Conservation (phyloP, 2,797 vertebrate genomes). For the Gallinago nigripennis region DNA sequence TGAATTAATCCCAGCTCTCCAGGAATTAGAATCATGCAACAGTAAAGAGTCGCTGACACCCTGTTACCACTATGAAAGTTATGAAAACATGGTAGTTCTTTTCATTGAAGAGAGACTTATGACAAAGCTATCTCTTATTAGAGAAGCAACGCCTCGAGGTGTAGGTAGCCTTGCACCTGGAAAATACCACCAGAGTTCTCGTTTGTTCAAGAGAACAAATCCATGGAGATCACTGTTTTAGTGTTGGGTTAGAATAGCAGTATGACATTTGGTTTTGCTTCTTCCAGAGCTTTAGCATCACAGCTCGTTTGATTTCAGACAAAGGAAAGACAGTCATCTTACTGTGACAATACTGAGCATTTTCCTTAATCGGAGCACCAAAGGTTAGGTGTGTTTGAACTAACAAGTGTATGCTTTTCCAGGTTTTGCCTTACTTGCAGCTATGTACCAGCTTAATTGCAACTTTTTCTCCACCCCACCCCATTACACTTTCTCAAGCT, state of each 20-base stretch:
- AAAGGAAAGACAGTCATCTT: neutral
- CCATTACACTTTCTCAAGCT: neutral
- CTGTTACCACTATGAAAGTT: neutral
- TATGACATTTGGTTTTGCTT: neutral
- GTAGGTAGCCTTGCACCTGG: neutral
- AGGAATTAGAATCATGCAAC: slow-evolving; percentile 22
- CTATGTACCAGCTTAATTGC: neutral
- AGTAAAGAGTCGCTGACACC: accelerated
- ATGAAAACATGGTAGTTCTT: neutral
- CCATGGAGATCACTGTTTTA: neutral
- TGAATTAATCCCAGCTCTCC: slow-evolving; percentile 36
- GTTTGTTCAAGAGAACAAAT: neutral
- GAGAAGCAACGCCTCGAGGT: neutral
- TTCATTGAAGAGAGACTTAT: neutral
- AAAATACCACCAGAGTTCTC: neutral
- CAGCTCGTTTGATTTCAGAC: neutral
- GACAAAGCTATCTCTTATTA: neutral
- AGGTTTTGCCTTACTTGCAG: neutral
- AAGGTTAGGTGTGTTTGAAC: neutral
- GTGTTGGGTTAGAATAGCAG: neutral
- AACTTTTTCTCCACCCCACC: neutral
- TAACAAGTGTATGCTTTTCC: neutral
- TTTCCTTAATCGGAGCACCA: neutral
- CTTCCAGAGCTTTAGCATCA: neutral
- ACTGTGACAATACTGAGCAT: neutral